Conservation (phyloP, 2,113 vertebrate genomes). For the Enhydra lutris region DNA sequence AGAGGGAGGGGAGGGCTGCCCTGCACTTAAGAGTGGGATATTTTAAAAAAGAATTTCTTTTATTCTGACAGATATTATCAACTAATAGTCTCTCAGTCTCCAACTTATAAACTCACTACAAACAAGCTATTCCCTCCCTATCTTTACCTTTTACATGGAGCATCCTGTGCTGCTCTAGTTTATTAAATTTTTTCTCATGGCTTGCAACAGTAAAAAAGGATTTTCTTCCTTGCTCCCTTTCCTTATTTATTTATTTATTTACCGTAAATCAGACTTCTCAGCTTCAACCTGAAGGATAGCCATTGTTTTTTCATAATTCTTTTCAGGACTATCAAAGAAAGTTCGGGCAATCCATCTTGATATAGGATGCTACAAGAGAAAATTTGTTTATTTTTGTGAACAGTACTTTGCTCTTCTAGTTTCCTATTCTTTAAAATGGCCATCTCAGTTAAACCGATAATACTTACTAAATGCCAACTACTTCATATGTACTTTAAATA, state of each 20-base stretch:
- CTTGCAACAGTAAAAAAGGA: not conserved
- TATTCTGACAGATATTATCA: not conserved
- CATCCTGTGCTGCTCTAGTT: not conserved
- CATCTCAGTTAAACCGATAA: not conserved
- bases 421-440: not conserved
- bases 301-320: conserved; percentile 94
- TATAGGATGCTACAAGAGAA: conserved; percentile 91
- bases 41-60: not conserved
- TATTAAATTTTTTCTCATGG: not conserved
- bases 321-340: conserved; percentile 88
- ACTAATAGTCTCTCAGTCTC: not conserved
- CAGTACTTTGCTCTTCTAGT: not conserved
- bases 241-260: not conserved
- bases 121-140: not conserved
- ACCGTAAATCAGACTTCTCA: conserved; percentile 91
- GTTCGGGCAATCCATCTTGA: conserved; percentile 90
- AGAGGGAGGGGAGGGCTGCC: not conserved
- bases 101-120: not conserved
- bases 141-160: not conserved
- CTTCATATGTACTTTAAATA: not conserved
- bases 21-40: not conserved
- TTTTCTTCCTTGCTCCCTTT: conserved; percentile 2
- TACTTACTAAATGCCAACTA: not conserved
- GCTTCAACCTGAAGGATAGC: conserved; percentile 86
- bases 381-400: conserved; percentile 16